A percentile compares a stretch with the other conserved stretches of the same genome.
These are phyloP conservation scores for Sorex maritimensis DNA, from an alignment of 2,797 vertebrate genomes.

Conservation along the genomic window DNA sequence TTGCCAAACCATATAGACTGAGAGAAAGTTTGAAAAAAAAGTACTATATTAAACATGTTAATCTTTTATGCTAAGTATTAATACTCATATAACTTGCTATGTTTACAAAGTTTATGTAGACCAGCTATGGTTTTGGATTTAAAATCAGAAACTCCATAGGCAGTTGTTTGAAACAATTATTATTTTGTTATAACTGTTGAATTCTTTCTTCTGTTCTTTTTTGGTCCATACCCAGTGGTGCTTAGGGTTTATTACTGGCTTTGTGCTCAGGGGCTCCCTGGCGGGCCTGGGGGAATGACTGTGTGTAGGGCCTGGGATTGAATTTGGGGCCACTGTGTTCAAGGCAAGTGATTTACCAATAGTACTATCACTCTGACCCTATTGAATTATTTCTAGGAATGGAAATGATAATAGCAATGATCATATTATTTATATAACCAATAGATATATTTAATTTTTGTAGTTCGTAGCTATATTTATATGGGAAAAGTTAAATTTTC, in stretches of 20 bases:
- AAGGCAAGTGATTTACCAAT: too few relatives aligned
- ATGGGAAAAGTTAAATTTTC: slow-evolving; percentile 61
- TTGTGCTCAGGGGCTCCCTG: too few relatives aligned
- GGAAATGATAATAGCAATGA: slow-evolving; percentile 57
- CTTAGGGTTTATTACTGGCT: too few relatives aligned
- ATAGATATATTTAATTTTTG: slow-evolving; percentile 62
- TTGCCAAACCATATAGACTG: slow-evolving; percentile 35
- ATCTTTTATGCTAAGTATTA: slow-evolving; percentile 49
- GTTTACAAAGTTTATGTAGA: slow-evolving; percentile 52
- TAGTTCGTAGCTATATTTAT: slow-evolving; percentile 58
- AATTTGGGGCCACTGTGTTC: too few relatives aligned
- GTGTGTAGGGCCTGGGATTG: too few relatives aligned
- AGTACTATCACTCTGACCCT: neutral
- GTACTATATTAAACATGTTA: slow-evolving; percentile 46
- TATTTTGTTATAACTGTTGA: too few relatives aligned
- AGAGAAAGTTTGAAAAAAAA: slow-evolving; percentile 11
- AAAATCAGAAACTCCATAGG: slow-evolving; percentile 52
- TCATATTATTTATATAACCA: slow-evolving; percentile 63
- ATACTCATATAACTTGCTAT: slow-evolving; percentile 45
- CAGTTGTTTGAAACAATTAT: slow-evolving; percentile 56
- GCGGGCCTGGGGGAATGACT: too few relatives aligned
- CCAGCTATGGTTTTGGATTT: neutral
- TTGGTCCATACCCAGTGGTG: too few relatives aligned
- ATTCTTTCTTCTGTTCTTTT: too few relatives aligned
- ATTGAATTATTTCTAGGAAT: slow-evolving; percentile 64